Evolutionary conservation across 2,797 vertebrate species (phyloP), one percentile per base, ranked within the genome.

Genomic region (Urocyon cinereoargenteus): DNA sequence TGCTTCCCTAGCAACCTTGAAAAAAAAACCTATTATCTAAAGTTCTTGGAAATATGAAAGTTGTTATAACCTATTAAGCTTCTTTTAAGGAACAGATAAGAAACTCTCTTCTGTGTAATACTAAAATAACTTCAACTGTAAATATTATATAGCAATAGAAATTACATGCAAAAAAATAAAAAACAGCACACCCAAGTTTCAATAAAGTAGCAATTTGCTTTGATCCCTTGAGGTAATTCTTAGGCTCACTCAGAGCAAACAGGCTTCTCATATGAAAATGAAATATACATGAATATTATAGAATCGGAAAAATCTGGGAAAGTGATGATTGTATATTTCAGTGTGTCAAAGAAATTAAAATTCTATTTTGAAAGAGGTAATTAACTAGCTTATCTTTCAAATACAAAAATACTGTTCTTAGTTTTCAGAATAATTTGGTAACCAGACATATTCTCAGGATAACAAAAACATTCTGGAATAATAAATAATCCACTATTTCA

Each of bases 381-480:
- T 77, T 86, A 84, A 68, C 31, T 62, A 85, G 28, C 8, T 59
- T 94, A 49, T 84, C 59, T 97, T 96, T 57, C 83, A 90, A 96
- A 94, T 49, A 83, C 40, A 83, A 95, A 94, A 93, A 94, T 53
- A 79, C 2, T 62, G 62, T 59, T 87, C 26, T 96, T 91, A 77
- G 24, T 81, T 96, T 96, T 84, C 70, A 94, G 66, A 89, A 70
- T 90, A 86, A 88, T 92, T 86, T 86, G n/a, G 21, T 86, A 92
- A 94, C 15, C 68, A 86, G 84, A 97, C 86, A 51, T 79, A 96
- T 28, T 96, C 34, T 95, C 86, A 95, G 12, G 21, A 68, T 66
- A 89, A 91, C 45, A 96, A 91, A 93, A 91, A 91, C 82, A 97
- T 90, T 96, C 66, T 85, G 61, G 16, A 89, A 75, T 94, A 97